phyloP scores from a whole-genome alignment of 1,140 invertebrate genomes.

The Drosophila ananassae region DNA sequence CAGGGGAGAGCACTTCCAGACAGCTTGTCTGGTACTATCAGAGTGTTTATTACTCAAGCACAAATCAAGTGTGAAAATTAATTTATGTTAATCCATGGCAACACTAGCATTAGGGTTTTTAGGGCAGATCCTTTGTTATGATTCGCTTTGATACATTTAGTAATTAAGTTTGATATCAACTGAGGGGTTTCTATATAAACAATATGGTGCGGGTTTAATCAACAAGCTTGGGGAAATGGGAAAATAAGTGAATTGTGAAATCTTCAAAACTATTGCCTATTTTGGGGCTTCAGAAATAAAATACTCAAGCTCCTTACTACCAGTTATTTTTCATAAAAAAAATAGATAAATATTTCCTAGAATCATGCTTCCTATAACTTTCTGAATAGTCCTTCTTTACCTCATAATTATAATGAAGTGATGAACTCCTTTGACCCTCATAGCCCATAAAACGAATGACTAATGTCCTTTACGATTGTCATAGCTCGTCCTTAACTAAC shows the following conservation, averaged over 20 bases:
- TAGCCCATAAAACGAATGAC: conserved; percentile 18
- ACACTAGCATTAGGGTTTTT: neutral
- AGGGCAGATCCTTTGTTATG: neutral
- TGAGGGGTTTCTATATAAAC: neutral
- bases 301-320: no score
- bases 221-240: neutral
- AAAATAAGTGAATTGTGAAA: neutral
- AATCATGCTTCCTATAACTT: conserved; percentile 16
- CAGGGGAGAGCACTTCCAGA: conserved; percentile 4
- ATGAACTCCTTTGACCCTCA: conserved; percentile 8
- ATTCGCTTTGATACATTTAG: conserved; percentile 29
- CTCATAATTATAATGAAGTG: neutral
- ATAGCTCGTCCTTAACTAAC: conserved; percentile 16
- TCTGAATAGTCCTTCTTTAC: neutral
- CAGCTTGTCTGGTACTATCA: conserved; percentile 6
- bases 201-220: neutral
- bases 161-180: conserved; percentile 28
- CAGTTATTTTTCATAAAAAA: neutral
- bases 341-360: conserved; percentile 4
- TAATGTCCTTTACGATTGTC: conserved; percentile 14
- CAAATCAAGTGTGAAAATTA: conserved; percentile 50
- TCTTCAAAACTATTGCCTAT: neutral
- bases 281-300: neutral
- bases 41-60: conserved; percentile 5
- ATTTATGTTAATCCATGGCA: conserved; percentile 50